Evolutionary conservation across 2,797 vertebrate species (phyloP), one percentile per base, ranked within the genome.

Genomic region (Typhlichthys subterraneus): DNA sequence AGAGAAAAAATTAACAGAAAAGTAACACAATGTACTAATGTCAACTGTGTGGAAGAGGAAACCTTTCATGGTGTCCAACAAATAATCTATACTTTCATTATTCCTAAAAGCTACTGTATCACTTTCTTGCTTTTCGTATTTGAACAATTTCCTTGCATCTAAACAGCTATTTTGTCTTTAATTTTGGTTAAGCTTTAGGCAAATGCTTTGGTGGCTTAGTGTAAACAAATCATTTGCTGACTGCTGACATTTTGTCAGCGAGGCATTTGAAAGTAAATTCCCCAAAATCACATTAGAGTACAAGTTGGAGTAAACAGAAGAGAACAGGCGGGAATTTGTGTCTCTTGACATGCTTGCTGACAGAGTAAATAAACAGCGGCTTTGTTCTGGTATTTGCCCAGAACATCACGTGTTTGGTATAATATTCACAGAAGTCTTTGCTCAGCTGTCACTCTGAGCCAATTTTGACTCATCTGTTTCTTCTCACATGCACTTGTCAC

Each of bases 241-340:
- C 72, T 62, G 19, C 70, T 82, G 66, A 85, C 77, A 81, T 82
- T 83, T 79, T 65, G 55, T 65, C 60, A 65, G 50, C n/a, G 33
- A 77, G 59, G 64, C 77, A 81, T 79, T 76, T 68, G 23, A 54
- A 76, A 51, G 71, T 69, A 56, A 74, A 73, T 74, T 72, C 64
- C 67, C 49, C 15, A 65, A 56, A 74, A 68, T 73, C 64, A 63
- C 59, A 73, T 69, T 63, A 38, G 33, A 38, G 33, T 38, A 66
- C 61, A 60, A 65, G 63, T 53, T 51, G 56, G 53, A 61, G 72
- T 53, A 56, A 62, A 47, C 65, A 71, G 57, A 57, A 70, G 59
- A 53, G 23, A 53, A 23, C 51, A 62, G 48, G 65, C 33, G 8
- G n/a, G 72, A 69, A 76, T 63, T 11, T 0, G 19, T 48, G 53